Base-by-base conservation (phyloP, 2,888 invertebrate genomes). In the Gari tellinella region DNA sequence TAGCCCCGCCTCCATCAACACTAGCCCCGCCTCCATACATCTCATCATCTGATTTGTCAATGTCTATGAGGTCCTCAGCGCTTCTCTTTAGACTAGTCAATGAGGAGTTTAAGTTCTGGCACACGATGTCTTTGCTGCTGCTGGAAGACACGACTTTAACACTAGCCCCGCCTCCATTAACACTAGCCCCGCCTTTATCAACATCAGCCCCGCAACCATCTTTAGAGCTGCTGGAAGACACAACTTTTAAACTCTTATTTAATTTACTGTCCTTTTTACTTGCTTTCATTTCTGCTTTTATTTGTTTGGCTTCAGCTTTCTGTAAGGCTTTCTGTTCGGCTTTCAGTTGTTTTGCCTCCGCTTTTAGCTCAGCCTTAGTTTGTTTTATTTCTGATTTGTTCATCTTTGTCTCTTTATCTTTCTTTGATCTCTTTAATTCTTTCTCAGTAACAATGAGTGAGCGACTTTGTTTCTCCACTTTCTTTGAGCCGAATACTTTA, bases 401-500 rank as follows among this genome's bases (percentile, higher is more conserved):
- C 67, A 72, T 43, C 25, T 55, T 58, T 25, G 63, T 55, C 26
- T 76, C 72, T n/a, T 25, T 68, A 51, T 58, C 40, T 55, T 77
- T 77, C 51, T 31, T 31, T 7, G 31, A 31, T 10, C 31, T 10
- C 31, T 68, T 77, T 7, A 57, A 19, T 10, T 68, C 68, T 31
- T 61, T 69, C 17, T 69, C 69, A 10, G 69, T 31, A 21, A 69
- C 65, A 14, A 64, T 51, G 31, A 31, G 31, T n/a, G 43, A 48
- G 38, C 41, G 51, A 19, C 48, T 60, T 26, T 67, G 51, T 37
- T 61, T 69, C 0, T 68, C 65, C 10, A 58, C 25, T 19, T 69
- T 63, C 25, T 72, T 79, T 31, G 68, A 65, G 1, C 79, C 75
- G 53, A 79, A 79, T 56, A 79, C 67, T 66, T 75, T 72, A 51